A percentile compares a stretch with the other conserved stretches of the same genome.
Conservation (phyloP, 2,113 vertebrate genomes). For the Mionectes macconnelli region DNA sequence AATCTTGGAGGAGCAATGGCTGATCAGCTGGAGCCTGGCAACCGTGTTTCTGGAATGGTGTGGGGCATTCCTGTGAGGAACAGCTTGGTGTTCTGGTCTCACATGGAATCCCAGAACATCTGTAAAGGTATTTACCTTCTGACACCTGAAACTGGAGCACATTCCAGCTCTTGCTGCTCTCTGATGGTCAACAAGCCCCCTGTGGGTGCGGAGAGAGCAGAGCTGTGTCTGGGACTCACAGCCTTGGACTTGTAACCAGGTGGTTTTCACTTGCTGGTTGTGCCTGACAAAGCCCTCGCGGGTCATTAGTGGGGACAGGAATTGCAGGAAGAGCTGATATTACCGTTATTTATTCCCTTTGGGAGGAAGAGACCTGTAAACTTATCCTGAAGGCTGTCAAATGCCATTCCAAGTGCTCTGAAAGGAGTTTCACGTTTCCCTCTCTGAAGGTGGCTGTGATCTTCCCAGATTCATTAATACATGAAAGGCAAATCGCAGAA, state of each 20-base stretch:
- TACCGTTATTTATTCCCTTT: background rate
- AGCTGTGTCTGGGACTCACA: background rate
- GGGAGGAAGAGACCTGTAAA: background rate
- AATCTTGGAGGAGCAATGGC: background rate
- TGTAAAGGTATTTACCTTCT: background rate
- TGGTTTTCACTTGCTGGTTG: background rate
- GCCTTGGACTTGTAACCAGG: background rate
- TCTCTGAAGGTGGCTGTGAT: conserved; percentile 10
- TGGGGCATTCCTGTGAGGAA: fast-evolving
- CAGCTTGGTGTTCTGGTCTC: background rate
- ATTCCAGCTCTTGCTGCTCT: background rate
- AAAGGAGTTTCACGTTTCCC: conserved; percentile 14
- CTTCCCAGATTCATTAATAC: background rate
- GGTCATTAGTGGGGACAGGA: background rate
- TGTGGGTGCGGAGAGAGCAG: background rate
- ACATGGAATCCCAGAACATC: fast-evolving
- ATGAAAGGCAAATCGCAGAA: background rate
- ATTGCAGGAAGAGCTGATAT: background rate
- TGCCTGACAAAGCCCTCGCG: background rate
- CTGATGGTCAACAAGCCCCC: background rate
- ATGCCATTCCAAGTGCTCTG: background rate
- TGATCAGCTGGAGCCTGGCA: background rate
- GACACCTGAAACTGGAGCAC: background rate
- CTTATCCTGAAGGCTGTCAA: background rate
- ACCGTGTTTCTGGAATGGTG: background rate